Base-by-base conservation (phyloP, 2,113 vertebrate genomes). In the human (Homo sapiens) region DNA sequence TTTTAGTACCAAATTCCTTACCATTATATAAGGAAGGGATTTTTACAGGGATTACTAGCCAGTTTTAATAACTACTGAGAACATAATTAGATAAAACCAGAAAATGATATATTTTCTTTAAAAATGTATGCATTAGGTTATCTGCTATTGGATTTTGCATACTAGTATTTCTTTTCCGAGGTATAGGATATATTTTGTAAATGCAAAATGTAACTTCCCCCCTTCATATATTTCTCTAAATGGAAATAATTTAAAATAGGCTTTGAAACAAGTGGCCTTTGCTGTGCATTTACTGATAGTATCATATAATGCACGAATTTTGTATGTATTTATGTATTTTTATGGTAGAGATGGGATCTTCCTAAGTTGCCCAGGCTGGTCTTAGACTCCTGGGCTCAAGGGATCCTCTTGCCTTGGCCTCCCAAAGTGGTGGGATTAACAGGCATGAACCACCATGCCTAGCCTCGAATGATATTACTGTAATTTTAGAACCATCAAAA, bases 1-100 rank as follows among this genome's bases (percentile, higher is more conserved):
- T 93, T 96, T 97, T 89, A 90, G 43, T 89, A 75, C 23, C 64
- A 90, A 20, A 1, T 66, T 95, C 52, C 20, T 97, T 72, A 45
- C 25, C 8, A 30, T 94, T 76, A 91, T 18, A 89, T 79, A 79
- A 89, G 27, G 61, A 64, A 64, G 61, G 27, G 2, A n/a, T 96
- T 57, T 89, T 94, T 76, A 55, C 0, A 83, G 35, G 35, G 52
- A 70, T 91, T 96, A 68, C 2, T 84, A 83, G 64, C 25, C 68
- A 75, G 55, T 94, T 96, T 86, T 97, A 91, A 25, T 90, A 66
- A 52, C 12, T 68, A 20, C 27, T 86, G 40, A 95, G 30, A 66
- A 38, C 66, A 88, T 88, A 89, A 79, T 79, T 79, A 79, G 30
- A 11, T 30, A 35, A 79, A 78, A 78, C 48, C 75, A 50, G 27